Evolutionary conservation across 2,888 invertebrate genomes (phyloP).

Genomic region (Melieria crassipennis): DNA sequence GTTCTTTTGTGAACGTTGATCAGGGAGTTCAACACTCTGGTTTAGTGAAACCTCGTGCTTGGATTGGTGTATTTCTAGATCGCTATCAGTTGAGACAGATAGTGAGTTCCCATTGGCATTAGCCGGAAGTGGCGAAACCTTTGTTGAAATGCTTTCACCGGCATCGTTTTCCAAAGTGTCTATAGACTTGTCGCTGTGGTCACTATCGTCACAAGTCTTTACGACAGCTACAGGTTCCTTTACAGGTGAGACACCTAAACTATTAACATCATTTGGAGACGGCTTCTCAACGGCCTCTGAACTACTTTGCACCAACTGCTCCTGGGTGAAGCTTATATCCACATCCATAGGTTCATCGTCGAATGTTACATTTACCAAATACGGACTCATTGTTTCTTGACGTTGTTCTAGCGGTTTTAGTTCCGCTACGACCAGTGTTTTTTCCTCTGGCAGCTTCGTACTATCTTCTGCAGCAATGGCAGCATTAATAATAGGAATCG

Average conservation of each 20-base stretch:
- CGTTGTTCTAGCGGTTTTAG: neutral
- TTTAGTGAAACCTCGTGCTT: slow-evolving; percentile 31
- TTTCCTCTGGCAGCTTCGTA: slow-evolving; percentile 11
- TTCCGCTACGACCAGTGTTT: neutral
- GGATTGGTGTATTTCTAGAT: slow-evolving; percentile 27
- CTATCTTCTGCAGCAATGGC: neutral
- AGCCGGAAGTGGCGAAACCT: neutral
- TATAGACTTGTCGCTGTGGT: too few relatives aligned
- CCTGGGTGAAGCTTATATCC: slow-evolving; percentile 50
- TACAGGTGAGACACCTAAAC: too few relatives aligned
- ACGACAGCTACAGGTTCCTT: neutral
- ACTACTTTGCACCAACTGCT: slow-evolving; percentile 46
- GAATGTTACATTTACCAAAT: slow-evolving; percentile 20
- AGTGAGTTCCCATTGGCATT: neutral
- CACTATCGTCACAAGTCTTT: neutral
- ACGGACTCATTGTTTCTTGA: too few relatives aligned
- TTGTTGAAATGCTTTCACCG: neutral
- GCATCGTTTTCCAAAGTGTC: too few relatives aligned
- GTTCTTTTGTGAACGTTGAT: neutral
- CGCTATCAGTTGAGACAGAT: neutral
- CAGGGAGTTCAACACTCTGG: slow-evolving; percentile 34
- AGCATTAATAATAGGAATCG: neutral
- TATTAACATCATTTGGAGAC: neutral
- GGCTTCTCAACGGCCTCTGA: slow-evolving; percentile 14
- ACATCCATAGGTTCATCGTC: slow-evolving; percentile 57